These are phyloP conservation scores for Crotalus viridis DNA, from an alignment of 2,113 vertebrate genomes.

Conservation along the genomic window DNA sequence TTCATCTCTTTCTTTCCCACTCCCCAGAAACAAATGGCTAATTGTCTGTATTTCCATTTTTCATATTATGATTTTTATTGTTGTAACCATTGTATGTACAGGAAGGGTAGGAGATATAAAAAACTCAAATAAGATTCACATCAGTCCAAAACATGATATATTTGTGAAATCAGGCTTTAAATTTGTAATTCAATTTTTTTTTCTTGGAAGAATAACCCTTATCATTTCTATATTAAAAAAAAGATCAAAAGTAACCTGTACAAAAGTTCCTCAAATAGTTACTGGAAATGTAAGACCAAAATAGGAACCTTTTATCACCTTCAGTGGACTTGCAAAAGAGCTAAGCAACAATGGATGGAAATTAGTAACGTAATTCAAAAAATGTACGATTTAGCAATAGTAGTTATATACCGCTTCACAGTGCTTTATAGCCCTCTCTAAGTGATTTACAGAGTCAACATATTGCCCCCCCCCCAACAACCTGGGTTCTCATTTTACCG, in stretches of 20 bases:
- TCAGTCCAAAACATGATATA: not conserved
- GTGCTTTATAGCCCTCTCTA: not conserved
- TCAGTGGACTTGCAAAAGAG: slow-evolving; percentile 24
- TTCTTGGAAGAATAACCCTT: not conserved
- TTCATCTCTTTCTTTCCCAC: not conserved
- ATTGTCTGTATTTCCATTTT: not conserved
- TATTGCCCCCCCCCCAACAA: not conserved
- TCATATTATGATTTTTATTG: no score
- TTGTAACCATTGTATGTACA: no score
- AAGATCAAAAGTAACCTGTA: not conserved
- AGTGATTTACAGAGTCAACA: not conserved
- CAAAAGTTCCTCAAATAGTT: no score
- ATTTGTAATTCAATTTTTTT: not conserved
- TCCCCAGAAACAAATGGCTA: not conserved
- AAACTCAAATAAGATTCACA: not conserved
- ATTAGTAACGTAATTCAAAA: no score
- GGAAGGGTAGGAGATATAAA: not conserved
- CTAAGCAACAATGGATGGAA: slow-evolving; percentile 6
- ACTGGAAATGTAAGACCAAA: not conserved
- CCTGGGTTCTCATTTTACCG: not conserved
- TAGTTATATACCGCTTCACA: not conserved
- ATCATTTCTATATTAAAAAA: not conserved
- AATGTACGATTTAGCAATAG: not conserved
- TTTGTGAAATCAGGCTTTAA: no score
- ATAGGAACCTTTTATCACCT: not conserved